Base-by-base conservation (phyloP, 1,140 invertebrate genomes). In the Rhopalosiphum maidis region DNA sequence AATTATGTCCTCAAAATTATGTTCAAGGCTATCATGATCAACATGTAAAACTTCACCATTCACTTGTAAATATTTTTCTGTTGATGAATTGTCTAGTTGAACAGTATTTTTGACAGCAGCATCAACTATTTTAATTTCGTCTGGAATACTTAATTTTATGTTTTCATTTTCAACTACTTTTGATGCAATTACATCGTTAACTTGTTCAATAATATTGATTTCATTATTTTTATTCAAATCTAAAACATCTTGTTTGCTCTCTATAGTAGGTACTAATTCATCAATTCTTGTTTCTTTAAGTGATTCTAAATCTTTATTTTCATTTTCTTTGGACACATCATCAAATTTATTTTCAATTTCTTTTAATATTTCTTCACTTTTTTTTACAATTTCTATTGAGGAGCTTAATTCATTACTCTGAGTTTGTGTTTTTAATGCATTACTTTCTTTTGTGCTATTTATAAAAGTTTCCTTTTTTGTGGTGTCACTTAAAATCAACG, bases 121-220 rank as follows among this genome's bases (percentile, higher is more conserved):
- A 21, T 87, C 85, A 43, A 94, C 94, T 60, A 94, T 93, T 93
- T 54, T 93, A 54, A 48, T 93, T 94, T 94, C 93, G 93, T 95
- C 94, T 37, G 89, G n/a, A 21, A 90, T 68, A 22, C 46, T 46
- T 6, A 68, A 90, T 43, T 90, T 18, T n/a, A 41, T 43, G 9
- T 60, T 43, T n/a, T n/a, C 51, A 90, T 90, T 60, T 90, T 90
- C 54, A 30, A 60, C 37, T 21, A 46, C 1, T n/a, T 41, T 60
- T 60, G 37, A 51, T 30, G 37, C 0, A 11, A 46, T 23, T 1
- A 30, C 8, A 43, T 90, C 6, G 9, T 90, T 43, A 18, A 89
- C 18, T 55, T 41, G 48, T 51, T 89, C 87, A 41, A 55, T 55
- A 89, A 54, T 23, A 55, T 55, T 9, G 15, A 25, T 55, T 89